phyloP scores from a whole-genome alignment of 2,113 vertebrate species.

The Tragulus kanchil region DNA sequence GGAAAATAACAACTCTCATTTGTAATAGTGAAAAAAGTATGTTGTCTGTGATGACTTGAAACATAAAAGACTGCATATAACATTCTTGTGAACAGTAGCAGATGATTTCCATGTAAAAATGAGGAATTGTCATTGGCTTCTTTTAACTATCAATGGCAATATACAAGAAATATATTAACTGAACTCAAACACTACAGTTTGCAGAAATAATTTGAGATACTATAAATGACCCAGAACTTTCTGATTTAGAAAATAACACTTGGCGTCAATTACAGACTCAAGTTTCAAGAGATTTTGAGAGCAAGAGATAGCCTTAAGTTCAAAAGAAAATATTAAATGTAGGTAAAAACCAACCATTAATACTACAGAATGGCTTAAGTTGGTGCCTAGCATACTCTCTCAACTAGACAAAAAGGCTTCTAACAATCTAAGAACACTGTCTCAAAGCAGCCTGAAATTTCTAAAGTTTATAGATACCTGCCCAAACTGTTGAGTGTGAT shows the following conservation, averaged over 20 bases:
- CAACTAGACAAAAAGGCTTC: not conserved
- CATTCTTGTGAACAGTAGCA: not conserved
- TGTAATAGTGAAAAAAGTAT: not conserved
- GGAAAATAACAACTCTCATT: not conserved
- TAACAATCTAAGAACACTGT: not conserved
- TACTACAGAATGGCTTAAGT: not conserved
- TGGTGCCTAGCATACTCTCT: not conserved
- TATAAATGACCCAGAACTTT: not conserved
- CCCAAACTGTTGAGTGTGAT: not conserved
- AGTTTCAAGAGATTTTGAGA: not conserved
- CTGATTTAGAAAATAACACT: not conserved
- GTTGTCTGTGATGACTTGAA: not conserved
- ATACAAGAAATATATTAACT: not conserved
- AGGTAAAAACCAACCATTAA: not conserved
- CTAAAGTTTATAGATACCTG: not conserved
- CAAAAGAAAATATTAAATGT: not conserved
- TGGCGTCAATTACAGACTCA: not conserved
- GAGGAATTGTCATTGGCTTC: not conserved
- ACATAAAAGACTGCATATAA: not conserved
- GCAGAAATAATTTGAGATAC: not conserved
- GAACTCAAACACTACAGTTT: not conserved
- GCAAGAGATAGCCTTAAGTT: not conserved
- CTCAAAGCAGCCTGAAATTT: not conserved
- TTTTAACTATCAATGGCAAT: not conserved
- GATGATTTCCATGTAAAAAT: not conserved